Evolutionary conservation across 2,113 vertebrate species (phyloP).

Genomic region (Protobothrops flavoviridis): DNA sequence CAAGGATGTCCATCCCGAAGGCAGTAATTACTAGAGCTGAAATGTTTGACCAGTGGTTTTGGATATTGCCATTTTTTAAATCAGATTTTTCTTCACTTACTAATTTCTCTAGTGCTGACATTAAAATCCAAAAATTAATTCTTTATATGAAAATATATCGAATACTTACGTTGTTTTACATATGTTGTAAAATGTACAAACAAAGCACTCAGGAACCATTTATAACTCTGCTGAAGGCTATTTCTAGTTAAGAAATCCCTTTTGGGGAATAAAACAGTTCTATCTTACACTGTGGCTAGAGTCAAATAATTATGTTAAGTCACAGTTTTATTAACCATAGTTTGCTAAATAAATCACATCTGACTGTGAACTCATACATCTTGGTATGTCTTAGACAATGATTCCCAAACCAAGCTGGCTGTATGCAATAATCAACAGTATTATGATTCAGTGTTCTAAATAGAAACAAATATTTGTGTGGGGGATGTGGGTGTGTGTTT

Average conservation of each 20-base stretch:
- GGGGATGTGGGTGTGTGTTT: not conserved
- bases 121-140: not conserved
- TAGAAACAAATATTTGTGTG: not conserved
- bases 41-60: not conserved
- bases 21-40: not conserved
- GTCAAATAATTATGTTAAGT: not conserved
- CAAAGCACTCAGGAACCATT: not conserved
- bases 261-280: not conserved
- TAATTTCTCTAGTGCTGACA: not conserved
- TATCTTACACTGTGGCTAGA: not conserved
- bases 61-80: not conserved
- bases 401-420: not conserved
- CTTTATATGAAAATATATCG: not conserved
- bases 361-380: not conserved
- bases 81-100: not conserved
- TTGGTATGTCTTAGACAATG: not conserved
- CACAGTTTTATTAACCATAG: not conserved
- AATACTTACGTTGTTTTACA: not conserved
- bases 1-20: not conserved
- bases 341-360: not conserved
- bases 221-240: not conserved
- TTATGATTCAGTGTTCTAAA: not conserved
- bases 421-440: not conserved
- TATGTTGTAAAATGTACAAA: not conserved
- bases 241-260: not conserved